Evolutionary conservation across 2,888 invertebrate species (phyloP).

Genomic region (Amiota communis): DNA sequence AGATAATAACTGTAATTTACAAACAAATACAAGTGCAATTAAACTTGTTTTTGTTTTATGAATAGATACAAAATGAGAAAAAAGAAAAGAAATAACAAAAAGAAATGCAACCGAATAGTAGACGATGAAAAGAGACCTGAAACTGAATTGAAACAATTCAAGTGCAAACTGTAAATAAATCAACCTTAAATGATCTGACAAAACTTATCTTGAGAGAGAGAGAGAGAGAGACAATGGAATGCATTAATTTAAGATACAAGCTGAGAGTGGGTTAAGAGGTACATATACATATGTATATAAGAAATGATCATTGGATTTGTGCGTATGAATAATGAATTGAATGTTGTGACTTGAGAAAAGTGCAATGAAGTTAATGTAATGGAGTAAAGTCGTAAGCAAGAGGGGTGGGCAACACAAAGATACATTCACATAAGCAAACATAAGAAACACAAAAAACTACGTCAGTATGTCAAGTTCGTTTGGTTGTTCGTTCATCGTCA

Average conservation of each 20-base stretch:
- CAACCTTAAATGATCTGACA: slow-evolving; percentile 40
- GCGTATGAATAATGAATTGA: no score
- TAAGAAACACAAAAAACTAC: slow-evolving; percentile 54
- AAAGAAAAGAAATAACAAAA: slow-evolving; percentile 33
- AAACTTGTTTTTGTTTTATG: slow-evolving; percentile 50
- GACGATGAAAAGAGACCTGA: slow-evolving; percentile 36
- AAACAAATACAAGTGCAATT: slow-evolving; percentile 63
- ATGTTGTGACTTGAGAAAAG: neutral
- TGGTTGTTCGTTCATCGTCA: slow-evolving; percentile 28
- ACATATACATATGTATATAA: no score
- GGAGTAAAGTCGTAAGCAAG: neutral
- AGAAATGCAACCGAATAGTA: slow-evolving; percentile 35
- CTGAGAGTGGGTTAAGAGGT: neutral
- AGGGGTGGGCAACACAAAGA: slow-evolving; percentile 37
- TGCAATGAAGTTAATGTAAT: neutral
- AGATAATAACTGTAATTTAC: neutral
- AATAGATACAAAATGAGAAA: slow-evolving; percentile 22
- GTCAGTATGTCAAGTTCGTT: slow-evolving; percentile 71
- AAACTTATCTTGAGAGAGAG: slow-evolving; percentile 39
- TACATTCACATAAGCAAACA: slow-evolving; percentile 32
- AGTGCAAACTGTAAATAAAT: slow-evolving; percentile 65
- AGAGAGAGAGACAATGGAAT: neutral
- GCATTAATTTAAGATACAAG: neutral
- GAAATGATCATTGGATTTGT: neutral
- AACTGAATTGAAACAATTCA: slow-evolving; percentile 49